Conservation (phyloP, 2,797 vertebrate species). For the Galagoides demidoff region DNA sequence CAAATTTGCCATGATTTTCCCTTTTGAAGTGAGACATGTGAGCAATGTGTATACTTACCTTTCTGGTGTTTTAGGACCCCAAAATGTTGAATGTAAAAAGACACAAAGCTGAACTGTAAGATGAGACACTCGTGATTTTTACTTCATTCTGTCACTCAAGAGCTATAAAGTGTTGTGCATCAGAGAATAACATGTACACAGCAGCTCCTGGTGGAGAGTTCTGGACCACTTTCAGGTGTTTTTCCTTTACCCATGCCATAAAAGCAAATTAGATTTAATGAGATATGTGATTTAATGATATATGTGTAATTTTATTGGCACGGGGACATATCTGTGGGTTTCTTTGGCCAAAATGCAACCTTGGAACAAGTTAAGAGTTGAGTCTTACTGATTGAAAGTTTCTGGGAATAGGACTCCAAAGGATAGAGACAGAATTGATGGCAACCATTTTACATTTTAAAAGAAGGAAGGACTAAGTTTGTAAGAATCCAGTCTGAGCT, state of each 20-base stretch:
- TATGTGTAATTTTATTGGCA: background rate
- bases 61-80: background rate
- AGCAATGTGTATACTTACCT: background rate
- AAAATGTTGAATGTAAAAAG: background rate
- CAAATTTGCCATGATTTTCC: background rate
- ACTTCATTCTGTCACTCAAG: background rate
- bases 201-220: background rate
- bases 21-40: background rate
- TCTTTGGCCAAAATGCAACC: background rate
- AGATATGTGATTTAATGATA: background rate
- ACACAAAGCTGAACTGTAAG: background rate
- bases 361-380: background rate
- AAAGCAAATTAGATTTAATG: background rate
- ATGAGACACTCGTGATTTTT: background rate
- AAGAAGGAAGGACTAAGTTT: background rate
- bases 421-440: background rate
- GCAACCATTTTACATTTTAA: background rate
- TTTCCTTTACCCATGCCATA: background rate
- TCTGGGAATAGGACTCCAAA: background rate
- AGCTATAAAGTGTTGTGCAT: background rate
- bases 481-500: fast-evolving
- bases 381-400: background rate
- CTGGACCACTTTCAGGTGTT: background rate
- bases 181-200: background rate
- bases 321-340: background rate